A percentile compares a stretch with the other conserved stretches of the same genome.
Evolutionary conservation across 2,888 invertebrate species (phyloP).

Genomic region (Magallana nippona): DNA sequence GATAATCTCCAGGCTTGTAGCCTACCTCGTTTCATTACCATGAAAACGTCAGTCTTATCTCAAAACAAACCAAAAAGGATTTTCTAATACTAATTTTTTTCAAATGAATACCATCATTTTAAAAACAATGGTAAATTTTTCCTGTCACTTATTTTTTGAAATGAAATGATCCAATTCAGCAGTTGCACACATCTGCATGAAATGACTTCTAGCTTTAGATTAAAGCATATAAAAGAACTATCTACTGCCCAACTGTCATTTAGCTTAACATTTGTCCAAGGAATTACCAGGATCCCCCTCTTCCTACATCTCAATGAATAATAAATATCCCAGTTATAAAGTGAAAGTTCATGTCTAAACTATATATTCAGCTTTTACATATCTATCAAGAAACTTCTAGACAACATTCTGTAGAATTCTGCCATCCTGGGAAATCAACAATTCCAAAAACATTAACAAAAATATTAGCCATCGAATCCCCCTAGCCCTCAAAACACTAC

Average conservation of each 20-base stretch:
- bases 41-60: slow-evolving; percentile 28
- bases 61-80: background rate
- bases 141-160: background rate
- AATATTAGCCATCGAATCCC: slow-evolving; percentile 15
- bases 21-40: slow-evolving; percentile 26
- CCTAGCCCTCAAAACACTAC: slow-evolving; percentile 14
- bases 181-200: too few relatives aligned
- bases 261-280: background rate
- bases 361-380: slow-evolving; percentile 20
- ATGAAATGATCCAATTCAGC: background rate
- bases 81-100: slow-evolving; percentile 9
- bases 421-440: slow-evolving; percentile 23
- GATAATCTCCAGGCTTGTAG: slow-evolving; percentile 15
- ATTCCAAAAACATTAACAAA: slow-evolving; percentile 33
- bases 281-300: background rate
- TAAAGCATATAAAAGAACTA: background rate
- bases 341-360: slow-evolving; percentile 30
- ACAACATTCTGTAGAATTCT: slow-evolving; percentile 16
- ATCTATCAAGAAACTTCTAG: slow-evolving; percentile 29
- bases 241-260: background rate
- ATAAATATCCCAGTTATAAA: slow-evolving; percentile 15
- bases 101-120: background rate
- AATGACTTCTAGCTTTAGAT: too few relatives aligned
- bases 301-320: slow-evolving; percentile 30
- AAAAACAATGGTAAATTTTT: background rate